Evolutionary conservation across 1,140 invertebrate genomes (phyloP), one percentile per base, ranked within the genome.

Genomic region (Triops cancriformis): DNA sequence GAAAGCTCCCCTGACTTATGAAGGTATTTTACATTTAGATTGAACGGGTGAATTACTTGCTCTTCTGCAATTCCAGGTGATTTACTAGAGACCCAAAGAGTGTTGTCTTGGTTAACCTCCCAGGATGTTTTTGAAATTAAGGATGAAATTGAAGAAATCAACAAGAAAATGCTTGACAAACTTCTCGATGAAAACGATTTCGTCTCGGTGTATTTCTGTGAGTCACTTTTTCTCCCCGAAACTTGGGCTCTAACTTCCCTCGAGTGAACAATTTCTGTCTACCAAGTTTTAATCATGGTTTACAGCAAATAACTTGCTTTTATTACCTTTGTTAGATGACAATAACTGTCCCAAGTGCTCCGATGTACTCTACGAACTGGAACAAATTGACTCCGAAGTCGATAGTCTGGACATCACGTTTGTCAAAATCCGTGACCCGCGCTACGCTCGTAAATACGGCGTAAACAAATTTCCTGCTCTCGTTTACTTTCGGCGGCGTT

Each of bases 81-180:
- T 83, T 84, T 96, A 41, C 90, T 89, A 73, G 93, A 96, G 84
- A 92, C 94, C 74, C 93, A 95, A 73, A 92, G 90, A 83, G 90
- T 97, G 31, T 85, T 96, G 0, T 88, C 90, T 78, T 98, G 95
- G 95, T 85, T 97, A 14, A 97, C 95, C 11, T 95, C 94, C 14
- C 94, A 96, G 84, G 95, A 98, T 84, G 93, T 96, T 27, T 96
- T 98, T 86, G 94, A 97, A 86, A 92, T 97, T 43, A 95, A 96
- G 87, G 96, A 96, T 84, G 95, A 97, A 89, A 97, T 98, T 82
- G 95, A 97, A 85, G 94, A 97, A 85, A 94, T 97, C 0, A 97
- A 97, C 84, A 89, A 92, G 72, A 95, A 96, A 86, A 97, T 98
- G 95, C 85, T 98, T 73, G 94, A 97, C 80, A 97, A 97, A 85